Base-by-base conservation (phyloP, 2,888 invertebrate species). In the Amblyjoppa proteus region DNA sequence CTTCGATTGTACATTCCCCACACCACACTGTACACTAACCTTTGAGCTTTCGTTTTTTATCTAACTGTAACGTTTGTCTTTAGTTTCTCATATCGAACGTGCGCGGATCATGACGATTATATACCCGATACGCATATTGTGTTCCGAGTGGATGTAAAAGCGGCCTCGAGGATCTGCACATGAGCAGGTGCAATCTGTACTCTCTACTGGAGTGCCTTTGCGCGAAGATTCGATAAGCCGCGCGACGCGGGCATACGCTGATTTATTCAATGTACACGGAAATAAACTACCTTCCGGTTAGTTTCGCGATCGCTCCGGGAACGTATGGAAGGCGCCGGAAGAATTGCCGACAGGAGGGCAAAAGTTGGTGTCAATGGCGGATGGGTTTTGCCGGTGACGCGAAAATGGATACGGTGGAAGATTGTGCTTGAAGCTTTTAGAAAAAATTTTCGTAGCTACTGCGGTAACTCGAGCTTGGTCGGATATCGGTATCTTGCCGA, bases 401-500 rank as follows among this genome's bases (percentile, higher is more conserved):
- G 49, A 11, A 84, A 66, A 38, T 7, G 16, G 1, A 31, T 38
- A 16, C 68, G 66, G 25, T 77, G 83, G 28, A 38, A 53, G 0
- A 78, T 70, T 49, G 53, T 78, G 7, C 13, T 56, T 5, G 45
- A 58, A 6, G 73, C 79, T 16, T 64, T 90, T 4, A 25, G 66
- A 2, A 88, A 88, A 84, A 87, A 88, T 58, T 51, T 73, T 13
- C 89, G 86, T 13, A 38, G 88, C 20, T 92, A 90, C 73, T 91
- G 90, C 86, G 85, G 87, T 66, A 88, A 88, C 64, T 90, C 91
- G 20, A 91, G 89, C 71, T 80, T 92, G 51, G 88, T 81, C 5
- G 91, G 91, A 2, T 90, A 88, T 70, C 90, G 89, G 58, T 91
- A 91, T 71, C 87, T 92, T 58, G 87, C 81, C 61, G 89, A 92